These are phyloP conservation scores for Oncorhynchus kisutch DNA, from an alignment of 2,113 vertebrate genomes.

Conservation along the genomic window DNA sequence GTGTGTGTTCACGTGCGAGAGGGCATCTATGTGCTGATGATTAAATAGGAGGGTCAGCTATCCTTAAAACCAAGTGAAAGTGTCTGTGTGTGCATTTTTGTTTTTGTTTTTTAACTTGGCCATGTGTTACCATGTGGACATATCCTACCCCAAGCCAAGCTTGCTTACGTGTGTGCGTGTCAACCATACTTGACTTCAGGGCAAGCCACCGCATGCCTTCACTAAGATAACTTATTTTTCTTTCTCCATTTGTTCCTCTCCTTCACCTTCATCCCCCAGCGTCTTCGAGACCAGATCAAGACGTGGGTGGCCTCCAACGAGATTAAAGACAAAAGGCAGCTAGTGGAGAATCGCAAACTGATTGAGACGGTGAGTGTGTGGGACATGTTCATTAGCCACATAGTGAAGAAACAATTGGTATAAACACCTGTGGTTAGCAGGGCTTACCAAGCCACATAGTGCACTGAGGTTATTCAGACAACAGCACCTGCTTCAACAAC, in stretches of 20 bases:
- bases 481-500: not conserved
- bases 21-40: not conserved
- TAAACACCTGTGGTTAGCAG: not conserved
- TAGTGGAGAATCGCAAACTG: conserved; percentile 90
- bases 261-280: conserved; percentile 65
- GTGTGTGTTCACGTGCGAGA: not conserved
- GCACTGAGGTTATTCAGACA: not conserved
- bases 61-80: not conserved
- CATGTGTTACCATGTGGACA: conserved; percentile 30
- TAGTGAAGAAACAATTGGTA: not conserved
- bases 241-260: conserved; percentile 1
- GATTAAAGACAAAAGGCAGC: conserved; percentile 92
- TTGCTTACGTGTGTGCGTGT: not conserved
- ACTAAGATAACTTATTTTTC: conserved; percentile 23
- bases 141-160: conserved; percentile 4
- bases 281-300: conserved; percentile 95
- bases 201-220: conserved; percentile 44
- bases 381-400: not conserved
- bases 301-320: conserved; percentile 93
- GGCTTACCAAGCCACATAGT: not conserved
- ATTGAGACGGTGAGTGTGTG: conserved; percentile 84
- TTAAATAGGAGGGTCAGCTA: conserved; percentile 21
- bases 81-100: not conserved
- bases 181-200: not conserved
- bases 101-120: not conserved